Evolutionary conservation across 2,113 vertebrate genomes (phyloP).

Genomic region (Lichenostomus cassidix): DNA sequence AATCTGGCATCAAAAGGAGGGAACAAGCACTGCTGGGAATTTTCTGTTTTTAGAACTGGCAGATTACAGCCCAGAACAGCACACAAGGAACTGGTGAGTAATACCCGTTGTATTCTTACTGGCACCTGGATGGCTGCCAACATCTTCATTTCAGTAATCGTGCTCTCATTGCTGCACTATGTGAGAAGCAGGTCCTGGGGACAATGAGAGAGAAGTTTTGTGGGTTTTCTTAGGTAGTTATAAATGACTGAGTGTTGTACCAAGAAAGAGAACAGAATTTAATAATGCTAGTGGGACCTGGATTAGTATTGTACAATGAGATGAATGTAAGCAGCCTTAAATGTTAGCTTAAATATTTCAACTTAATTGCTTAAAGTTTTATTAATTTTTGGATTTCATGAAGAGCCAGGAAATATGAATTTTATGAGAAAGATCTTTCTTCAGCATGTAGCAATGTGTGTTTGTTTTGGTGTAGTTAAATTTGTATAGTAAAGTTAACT

Average conservation of each 20-base stretch:
- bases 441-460: not conserved
- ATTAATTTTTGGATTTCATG: not conserved
- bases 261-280: not conserved
- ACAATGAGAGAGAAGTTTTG: not conserved
- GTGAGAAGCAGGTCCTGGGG: not conserved
- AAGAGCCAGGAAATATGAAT: not conserved
- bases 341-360: not conserved
- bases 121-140: slow-evolving; percentile 39
- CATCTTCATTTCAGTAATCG: slow-evolving; percentile 34
- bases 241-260: not conserved
- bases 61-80: not conserved
- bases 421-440: not conserved
- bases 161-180: not conserved
- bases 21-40: not conserved
- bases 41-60: not conserved
- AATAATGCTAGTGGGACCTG: not conserved
- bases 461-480: not conserved
- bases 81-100: not conserved
- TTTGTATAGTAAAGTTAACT: not conserved
- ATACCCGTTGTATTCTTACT: not conserved
- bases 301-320: not conserved
- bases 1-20: slow-evolving; percentile 7
- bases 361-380: not conserved
- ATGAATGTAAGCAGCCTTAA: not conserved
- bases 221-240: not conserved